Evolutionary conservation across 2,797 vertebrate genomes (phyloP).

Genomic region (Loriculus beryllinus): DNA sequence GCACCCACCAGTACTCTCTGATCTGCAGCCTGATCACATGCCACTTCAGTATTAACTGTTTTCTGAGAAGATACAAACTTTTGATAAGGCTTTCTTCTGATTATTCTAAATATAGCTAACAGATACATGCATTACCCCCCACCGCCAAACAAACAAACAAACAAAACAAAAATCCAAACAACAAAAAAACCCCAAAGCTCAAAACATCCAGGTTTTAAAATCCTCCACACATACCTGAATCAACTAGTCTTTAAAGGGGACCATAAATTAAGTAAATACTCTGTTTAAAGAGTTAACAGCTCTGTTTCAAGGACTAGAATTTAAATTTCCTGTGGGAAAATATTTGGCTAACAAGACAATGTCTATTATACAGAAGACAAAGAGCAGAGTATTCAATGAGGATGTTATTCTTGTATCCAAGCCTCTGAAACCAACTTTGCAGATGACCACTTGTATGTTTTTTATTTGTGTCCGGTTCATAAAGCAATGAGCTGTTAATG

Average conservation of each 20-base stretch:
- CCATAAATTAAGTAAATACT: background rate
- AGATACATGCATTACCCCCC: accelerated
- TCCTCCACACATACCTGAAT: background rate
- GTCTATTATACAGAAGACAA: background rate
- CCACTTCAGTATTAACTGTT: background rate
- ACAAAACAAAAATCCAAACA: too few species aligned
- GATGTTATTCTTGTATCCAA: background rate
- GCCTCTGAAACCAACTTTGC: background rate
- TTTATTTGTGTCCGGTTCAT: background rate
- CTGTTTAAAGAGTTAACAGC: background rate
- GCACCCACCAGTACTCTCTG: background rate
- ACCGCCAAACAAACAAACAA: too few species aligned
- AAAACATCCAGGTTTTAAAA: background rate
- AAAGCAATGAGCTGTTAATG: background rate
- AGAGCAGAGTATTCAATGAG: background rate
- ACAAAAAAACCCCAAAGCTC: background rate
- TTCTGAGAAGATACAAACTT: background rate
- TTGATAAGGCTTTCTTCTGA: background rate
- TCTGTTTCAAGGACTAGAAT: background rate
- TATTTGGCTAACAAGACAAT: background rate
- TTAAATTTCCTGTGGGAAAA: background rate
- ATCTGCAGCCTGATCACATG: background rate
- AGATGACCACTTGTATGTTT: background rate
- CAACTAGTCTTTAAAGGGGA: background rate
- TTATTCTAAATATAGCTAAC: background rate